Evolutionary conservation across 2,113 vertebrate species (phyloP).

Genomic region (Alethe diademata): DNA sequence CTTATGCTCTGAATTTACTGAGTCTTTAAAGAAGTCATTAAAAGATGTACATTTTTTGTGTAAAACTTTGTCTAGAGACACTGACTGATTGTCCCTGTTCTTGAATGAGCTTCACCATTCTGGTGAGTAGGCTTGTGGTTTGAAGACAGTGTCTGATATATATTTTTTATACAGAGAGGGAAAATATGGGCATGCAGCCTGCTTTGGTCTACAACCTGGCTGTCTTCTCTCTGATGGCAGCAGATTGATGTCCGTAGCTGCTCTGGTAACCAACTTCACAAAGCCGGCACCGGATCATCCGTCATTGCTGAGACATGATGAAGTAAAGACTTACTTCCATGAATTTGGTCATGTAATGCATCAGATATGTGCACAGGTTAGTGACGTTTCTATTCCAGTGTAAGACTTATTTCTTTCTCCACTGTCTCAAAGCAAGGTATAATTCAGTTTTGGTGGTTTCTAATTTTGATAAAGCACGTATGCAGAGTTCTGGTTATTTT

Average conservation of each 20-base stretch:
- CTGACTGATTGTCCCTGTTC: background rate
- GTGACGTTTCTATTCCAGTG: background rate
- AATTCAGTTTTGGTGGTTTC: background rate
- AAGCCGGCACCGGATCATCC: slow-evolving; percentile 60
- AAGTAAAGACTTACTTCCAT: slow-evolving; percentile 82
- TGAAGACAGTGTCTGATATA: background rate
- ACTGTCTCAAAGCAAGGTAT: background rate
- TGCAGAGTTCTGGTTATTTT: background rate
- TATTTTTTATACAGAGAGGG: slow-evolving; percentile 81
- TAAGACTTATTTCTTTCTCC: background rate
- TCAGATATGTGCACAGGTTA: slow-evolving; percentile 83
- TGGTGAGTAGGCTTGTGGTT: background rate
- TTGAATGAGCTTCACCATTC: background rate
- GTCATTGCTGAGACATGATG: slow-evolving; percentile 74
- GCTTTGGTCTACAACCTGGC: slow-evolving; percentile 89
- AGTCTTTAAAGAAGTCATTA: background rate
- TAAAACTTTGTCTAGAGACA: background rate
- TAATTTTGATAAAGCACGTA: background rate
- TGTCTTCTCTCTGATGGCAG: slow-evolving; percentile 84
- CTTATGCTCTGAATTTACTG: background rate
- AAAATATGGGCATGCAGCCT: slow-evolving; percentile 91
- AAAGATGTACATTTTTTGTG: background rate
- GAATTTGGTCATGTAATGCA: slow-evolving; percentile 85
- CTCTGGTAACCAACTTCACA: slow-evolving; percentile 78
- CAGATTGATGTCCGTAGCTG: slow-evolving; percentile 86